phyloP scores from a whole-genome alignment of 2,113 vertebrate genomes.

The Mirza zaza region DNA sequence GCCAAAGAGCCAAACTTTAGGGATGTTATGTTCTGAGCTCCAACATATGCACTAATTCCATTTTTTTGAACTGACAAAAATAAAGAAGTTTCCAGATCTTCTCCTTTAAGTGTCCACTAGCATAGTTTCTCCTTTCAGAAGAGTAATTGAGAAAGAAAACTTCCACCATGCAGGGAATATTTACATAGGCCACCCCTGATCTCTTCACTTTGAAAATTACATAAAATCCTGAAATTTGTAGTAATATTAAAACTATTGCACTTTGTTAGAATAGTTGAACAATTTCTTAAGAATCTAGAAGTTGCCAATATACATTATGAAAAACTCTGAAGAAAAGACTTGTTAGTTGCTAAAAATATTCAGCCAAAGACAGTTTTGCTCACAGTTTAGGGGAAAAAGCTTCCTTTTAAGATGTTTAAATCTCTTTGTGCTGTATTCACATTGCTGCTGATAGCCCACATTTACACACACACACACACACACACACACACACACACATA shows the following conservation, averaged over 20 bases:
- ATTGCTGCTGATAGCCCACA: neutral
- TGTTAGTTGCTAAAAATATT: constrained; percentile 6
- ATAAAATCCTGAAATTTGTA: neutral
- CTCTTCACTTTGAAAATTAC: neutral
- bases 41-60: neutral
- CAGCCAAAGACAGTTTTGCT: neutral
- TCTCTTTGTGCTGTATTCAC: neutral
- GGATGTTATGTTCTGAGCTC: neutral
- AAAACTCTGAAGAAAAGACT: neutral
- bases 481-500: too few species aligned
- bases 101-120: neutral
- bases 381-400: neutral
- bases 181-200: neutral
- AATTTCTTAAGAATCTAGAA: neutral
- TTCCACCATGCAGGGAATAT: neutral
- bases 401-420: neutral
- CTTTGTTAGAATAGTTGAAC: neutral
- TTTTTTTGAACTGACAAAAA: neutral
- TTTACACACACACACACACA: neutral
- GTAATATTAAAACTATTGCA: neutral
- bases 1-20: neutral
- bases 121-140: neutral
- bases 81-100: neutral
- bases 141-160: neutral
- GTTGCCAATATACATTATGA: neutral